A percentile compares a stretch with the other conserved stretches of the same genome.
These are phyloP conservation scores for Oncorhynchus kisutch DNA, from an alignment of 2,113 vertebrate species.

Conservation along the genomic window DNA sequence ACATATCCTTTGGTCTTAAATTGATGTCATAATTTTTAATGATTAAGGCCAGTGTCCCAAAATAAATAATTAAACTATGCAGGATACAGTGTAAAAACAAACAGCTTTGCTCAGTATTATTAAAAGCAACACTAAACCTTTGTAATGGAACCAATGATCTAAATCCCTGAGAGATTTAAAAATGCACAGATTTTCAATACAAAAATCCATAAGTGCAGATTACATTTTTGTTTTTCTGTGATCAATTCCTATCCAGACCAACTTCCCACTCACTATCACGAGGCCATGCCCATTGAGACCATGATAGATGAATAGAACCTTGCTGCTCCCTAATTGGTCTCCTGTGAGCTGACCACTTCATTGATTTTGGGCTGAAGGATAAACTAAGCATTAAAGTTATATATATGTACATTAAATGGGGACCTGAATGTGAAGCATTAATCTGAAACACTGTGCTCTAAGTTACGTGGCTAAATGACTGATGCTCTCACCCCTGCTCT, in stretches of 20 bases:
- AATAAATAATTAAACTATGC: not conserved
- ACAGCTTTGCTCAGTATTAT: not conserved
- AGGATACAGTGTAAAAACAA: not conserved
- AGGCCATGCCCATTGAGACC: constrained; percentile 1
- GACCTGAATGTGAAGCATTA: not conserved
- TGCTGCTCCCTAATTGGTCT: constrained; percentile 7
- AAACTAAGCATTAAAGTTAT: constrained; percentile 17
- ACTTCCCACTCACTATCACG: not conserved
- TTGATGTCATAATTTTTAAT: not conserved
- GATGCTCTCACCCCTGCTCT: not conserved
- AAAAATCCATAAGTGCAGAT: not conserved
- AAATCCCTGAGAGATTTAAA: constrained; percentile 39
- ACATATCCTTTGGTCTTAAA: not conserved
- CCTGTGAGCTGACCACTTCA: not conserved
- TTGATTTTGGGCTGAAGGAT: constrained; percentile 15
- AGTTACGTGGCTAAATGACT: not conserved
- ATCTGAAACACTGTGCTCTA: constrained; percentile 7
- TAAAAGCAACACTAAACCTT: not conserved
- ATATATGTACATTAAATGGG: constrained; percentile 5
- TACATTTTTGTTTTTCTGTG: not conserved
- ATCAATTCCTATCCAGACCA: not conserved
- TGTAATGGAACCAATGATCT: not conserved
- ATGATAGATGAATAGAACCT: constrained; percentile 2
- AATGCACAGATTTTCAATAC: not conserved
- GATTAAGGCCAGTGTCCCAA: not conserved